Percentiles rank a stretch among this genome's conserved stretches.
phyloP scores from a whole-genome alignment of 2,797 vertebrate genomes.

The Tadarida brasiliensis region DNA sequence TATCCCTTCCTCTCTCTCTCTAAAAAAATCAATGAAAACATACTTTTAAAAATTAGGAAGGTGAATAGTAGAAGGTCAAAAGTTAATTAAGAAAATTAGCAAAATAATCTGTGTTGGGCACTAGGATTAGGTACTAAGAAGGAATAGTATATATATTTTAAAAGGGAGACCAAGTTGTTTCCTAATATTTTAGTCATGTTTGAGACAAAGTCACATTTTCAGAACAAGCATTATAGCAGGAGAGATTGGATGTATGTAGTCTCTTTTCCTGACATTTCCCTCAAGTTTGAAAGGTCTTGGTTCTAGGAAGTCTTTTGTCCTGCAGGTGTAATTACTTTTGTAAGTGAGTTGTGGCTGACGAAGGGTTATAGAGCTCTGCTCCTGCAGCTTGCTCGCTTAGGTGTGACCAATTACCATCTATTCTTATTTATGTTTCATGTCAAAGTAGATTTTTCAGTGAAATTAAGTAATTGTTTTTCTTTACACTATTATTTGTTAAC shows the following conservation, averaged over 20 bases:
- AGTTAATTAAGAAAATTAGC: not conserved
- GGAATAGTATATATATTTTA: not conserved
- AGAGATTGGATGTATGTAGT: not conserved
- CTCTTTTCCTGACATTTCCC: constrained; percentile 20
- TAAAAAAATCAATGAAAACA: too few species aligned
- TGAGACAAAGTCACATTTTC: constrained; percentile 29
- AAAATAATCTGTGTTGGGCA: not conserved
- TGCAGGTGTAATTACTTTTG: constrained; percentile 31
- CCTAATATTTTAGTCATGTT: not conserved
- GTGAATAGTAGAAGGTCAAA: not conserved
- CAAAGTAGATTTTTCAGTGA: constrained; percentile 9
- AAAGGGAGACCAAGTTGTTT: not conserved
- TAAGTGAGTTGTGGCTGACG: not conserved
- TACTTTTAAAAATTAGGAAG: not conserved
- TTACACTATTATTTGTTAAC: not conserved
- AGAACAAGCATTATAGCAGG: not conserved
- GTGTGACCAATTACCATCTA: not conserved
- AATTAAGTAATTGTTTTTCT: constrained; percentile 7
- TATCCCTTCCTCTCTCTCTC: too few species aligned
- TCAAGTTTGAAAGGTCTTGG: not conserved
- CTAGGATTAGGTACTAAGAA: not conserved
- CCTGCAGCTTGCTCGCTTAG: not conserved
- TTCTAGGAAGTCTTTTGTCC: not conserved
- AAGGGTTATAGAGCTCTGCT: not conserved
- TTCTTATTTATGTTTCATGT: constrained; percentile 19